These are phyloP conservation scores for Orchestes rusci DNA, from an alignment of 2,888 invertebrate genomes.

Conservation along the genomic window DNA sequence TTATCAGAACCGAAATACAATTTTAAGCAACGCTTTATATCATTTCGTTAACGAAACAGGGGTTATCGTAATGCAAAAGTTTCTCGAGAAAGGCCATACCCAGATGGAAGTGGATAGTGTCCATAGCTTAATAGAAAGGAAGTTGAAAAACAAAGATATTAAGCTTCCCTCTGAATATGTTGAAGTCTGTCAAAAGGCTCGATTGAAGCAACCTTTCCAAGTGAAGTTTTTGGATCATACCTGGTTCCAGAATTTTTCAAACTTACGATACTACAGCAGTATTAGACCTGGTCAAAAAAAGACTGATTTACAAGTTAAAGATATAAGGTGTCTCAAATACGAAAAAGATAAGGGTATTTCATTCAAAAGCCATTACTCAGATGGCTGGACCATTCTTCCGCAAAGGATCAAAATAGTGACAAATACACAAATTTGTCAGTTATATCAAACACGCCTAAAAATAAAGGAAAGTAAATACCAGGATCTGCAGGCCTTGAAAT, in stretches of 20 bases:
- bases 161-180: constrained; percentile 21
- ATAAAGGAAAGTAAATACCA: not conserved
- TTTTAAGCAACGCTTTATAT: constrained; percentile 15
- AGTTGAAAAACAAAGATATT: constrained; percentile 19
- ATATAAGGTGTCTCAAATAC: not conserved
- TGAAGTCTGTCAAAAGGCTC: constrained; percentile 13
- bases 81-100: constrained; percentile 18
- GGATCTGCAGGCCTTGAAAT: not conserved
- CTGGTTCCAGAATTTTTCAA: constrained; percentile 12
- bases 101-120: constrained; percentile 15
- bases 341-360: not conserved
- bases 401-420: not conserved
- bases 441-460: not conserved
- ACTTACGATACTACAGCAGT: constrained; percentile 12
- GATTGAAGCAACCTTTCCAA: constrained; percentile 10
- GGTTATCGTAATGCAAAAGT: constrained; percentile 12
- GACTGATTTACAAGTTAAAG: constrained; percentile 3
- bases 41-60: constrained; percentile 7
- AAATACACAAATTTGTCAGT: not conserved
- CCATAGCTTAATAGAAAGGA: constrained; percentile 13
- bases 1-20: constrained; percentile 18
- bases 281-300: constrained; percentile 15
- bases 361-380: not conserved
- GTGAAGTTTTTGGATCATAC: constrained; percentile 14
- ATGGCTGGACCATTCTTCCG: not conserved